Evolutionary conservation across 2,113 vertebrate species (phyloP), one percentile per base, ranked within the genome.

Genomic region (Amphiprion percula): DNA sequence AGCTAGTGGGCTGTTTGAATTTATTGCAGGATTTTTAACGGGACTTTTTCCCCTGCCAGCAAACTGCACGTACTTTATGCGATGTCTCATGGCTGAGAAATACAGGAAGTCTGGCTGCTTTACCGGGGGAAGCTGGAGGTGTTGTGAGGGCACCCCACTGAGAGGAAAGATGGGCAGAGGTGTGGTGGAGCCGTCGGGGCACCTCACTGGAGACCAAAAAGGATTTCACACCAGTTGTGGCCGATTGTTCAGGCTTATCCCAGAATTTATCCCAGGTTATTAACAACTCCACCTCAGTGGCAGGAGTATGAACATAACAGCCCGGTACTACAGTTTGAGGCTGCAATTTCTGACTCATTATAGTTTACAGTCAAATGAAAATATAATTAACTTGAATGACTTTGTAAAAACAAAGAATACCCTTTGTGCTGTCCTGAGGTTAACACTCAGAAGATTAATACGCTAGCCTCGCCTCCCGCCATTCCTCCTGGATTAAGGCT

Each of bases 191-290:
- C 10, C 63, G 84, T 79, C 77, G 6, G 91, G 89, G 75, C 93
- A 88, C 77, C 89, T 87, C 92, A 74, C 88, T 54, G 66, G 93
- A 91, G 94, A 90, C 72, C 80, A 82, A 28, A 92, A 75, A 91
- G 94, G 93, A 95, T 94, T 91, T 94, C 92, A 93, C 93, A 93
- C 90, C 85, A 89, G 79, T 92, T 86, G 72, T 93, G 92, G 82
- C 68, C 83, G 72, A 91, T 92, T 93, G 92, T 92, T 92, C 76
- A 49, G 50, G 54, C 68, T 74, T 50, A 82, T 79, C 59, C 60
- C 47, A 82, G 69, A 79, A 62, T 74, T 74, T 59, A 73, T 73
- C 66, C 28, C 56, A 2, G 19, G 77, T 61, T 75, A 58, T 80
- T 75, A 82, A 74, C 52, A 85, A 70, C 81, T 74, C 77, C 82